phyloP scores from a whole-genome alignment of 1,140 invertebrate genomes.

The Zaprionus africanus region DNA sequence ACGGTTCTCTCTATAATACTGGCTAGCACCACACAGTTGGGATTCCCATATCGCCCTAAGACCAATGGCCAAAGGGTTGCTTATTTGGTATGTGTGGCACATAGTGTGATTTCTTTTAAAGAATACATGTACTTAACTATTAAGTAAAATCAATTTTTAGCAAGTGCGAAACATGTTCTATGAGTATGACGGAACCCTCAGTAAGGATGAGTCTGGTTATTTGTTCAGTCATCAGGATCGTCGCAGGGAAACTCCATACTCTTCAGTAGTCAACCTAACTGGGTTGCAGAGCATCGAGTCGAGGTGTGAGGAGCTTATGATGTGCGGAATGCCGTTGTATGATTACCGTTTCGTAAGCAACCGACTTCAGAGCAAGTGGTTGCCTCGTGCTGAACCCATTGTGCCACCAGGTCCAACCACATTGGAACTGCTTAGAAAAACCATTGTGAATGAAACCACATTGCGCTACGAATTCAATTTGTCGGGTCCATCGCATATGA shows the following conservation, averaged over 20 bases:
- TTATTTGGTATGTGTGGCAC: conserved; percentile 86
- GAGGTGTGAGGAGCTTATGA: conserved; percentile 88
- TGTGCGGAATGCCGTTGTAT: conserved; percentile 90
- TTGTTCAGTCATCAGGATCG: conserved; percentile 91
- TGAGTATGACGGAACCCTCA: conserved; percentile 85
- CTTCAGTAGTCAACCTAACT: conserved; percentile 74
- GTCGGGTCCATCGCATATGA: conserved; percentile 89
- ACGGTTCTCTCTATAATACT: conserved; percentile 85
- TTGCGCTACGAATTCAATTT: conserved; percentile 59
- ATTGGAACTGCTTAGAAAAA: conserved; percentile 56
- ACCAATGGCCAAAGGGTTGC: conserved; percentile 89
- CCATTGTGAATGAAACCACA: conserved; percentile 24
- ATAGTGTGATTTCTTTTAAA: not conserved
- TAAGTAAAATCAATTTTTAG: conserved; percentile 74
- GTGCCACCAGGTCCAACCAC: conserved; percentile 40
- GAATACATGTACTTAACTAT: not conserved
- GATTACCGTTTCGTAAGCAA: conserved; percentile 85
- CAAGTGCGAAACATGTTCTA: conserved; percentile 87
- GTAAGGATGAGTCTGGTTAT: conserved; percentile 87
- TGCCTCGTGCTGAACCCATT: conserved; percentile 48
- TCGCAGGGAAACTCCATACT: conserved; percentile 87
- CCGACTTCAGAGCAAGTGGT: conserved; percentile 49
- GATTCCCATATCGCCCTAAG: conserved; percentile 90
- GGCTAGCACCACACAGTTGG: conserved; percentile 88
- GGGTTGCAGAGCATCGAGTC: conserved; percentile 86